Evolutionary conservation across 2,888 invertebrate genomes (phyloP), one percentile per base, ranked within the genome.

Genomic region (Eupsilia transversa): DNA sequence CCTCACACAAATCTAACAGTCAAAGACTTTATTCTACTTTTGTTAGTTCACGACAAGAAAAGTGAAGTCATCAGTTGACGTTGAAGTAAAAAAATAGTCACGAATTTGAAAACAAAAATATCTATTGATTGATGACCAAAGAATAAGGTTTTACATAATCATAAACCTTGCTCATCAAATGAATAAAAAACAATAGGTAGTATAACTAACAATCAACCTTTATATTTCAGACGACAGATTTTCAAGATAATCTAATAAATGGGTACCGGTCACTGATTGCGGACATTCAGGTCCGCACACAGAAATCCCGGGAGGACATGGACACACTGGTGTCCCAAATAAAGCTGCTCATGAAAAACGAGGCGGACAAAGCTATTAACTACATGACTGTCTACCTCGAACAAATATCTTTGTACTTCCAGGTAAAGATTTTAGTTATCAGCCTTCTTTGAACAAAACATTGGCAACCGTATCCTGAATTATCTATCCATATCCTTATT

Each of bases 361-460:
- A 96, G 85, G 96, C 96, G 1, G 96, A 96, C 72, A 96, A 96
- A 82, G 96, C 96, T 2, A 96, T 96, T 38, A 96, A 96, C 86
- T 96, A 96, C 80, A 96, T 96, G 96, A 96, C 96, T 3, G 94
- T 96, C 7, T 96, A 96, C 81, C 91, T 96, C 67, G 96, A 96
- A 87, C 96, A 96, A 84, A 96, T 96, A 82, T 96, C 96, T 0
- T 86, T 96, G 72, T 96, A 96, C 82, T 96, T 96, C 86, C 96
- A 96, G 93, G 96, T 96, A 82, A 82, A 79, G 72, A 20, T 23
- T 41, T 30, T 46, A 7, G 0, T 30, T 30, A 38, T 20, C 17
- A 30, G 14, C 2, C 12, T 6, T 54, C 43, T 5, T 54, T 38
- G 3, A 43, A 10, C 17, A n/a, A 20, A 46, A 46, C 2, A 43